Evolutionary conservation across 2,797 vertebrate species (phyloP), one percentile per base, ranked within the genome.

Genomic region (Neosilurus mollespiculum): DNA sequence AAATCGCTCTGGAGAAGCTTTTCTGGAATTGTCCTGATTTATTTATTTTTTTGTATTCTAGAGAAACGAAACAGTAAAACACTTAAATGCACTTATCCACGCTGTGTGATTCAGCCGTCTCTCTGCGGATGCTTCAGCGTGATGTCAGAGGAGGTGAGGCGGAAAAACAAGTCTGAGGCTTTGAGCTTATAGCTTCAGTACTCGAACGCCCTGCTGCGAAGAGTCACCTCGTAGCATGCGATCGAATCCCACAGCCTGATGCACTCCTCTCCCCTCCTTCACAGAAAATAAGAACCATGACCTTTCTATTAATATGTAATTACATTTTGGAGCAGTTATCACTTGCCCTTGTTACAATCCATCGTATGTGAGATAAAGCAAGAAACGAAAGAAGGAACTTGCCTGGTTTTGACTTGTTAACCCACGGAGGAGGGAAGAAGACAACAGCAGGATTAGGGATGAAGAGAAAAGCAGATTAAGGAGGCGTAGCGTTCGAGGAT

Each of bases 271-370:
- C 82, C 61, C 59, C 80, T 34, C 51, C 58, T 82, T 49, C 11
- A 62, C 67, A 30, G 26, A 73, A 83, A 81, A 67, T 61, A 64
- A 53, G 78, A 85, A 85, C 11, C 15, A 80, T 18, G 49, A 65
- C 82, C 71, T 73, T 56, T 59, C 78, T 84, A 86, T 88, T 82
- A 56, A 14, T 79, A 15, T 78, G 77, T 84, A 88, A 90, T 91
- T 89, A 89, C 84, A 88, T 89, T 89, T 88, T 24, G 65, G 18
- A 65, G 81, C 83, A 87, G 86, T 89, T 86, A 82, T 84, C 37
- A 51, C 73, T 86, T 84, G 61, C 66, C 59, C 82, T 86, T 70
- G 77, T 90, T 89, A 87, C 87, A 87, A 83, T 86, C 83, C 15
- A 77, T 83, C 79, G 85, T 69, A 80, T 20, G 18, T 64, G 26